Base-by-base conservation (phyloP, 2,888 invertebrate species). In the Dasysyrphus tricinctus region DNA sequence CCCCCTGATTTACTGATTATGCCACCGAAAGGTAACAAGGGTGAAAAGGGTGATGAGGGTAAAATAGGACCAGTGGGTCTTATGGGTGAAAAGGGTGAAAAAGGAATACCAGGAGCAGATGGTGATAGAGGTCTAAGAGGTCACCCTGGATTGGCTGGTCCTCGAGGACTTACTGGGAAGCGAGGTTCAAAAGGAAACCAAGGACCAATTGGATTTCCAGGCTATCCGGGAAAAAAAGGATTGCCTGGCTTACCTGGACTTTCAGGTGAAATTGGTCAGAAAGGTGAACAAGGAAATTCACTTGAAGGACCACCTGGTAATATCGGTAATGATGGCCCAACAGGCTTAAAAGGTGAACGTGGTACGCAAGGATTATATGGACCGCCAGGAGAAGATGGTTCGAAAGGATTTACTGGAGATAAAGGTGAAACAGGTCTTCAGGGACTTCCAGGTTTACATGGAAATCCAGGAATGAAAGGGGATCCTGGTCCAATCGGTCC, bases 61-160 rank as follows among this genome's bases (percentile, higher is more conserved):
- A 89, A 92, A 86, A 93, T 94, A 37, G 95, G 96, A 42, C 89
- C 92, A 59, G 92, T 93, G 67, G 96, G 96, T 54, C 92, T 91
- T 29, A 94, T 94, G 89, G 96, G 96, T 78, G 91, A 92, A 67
- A 95, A 94, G 91, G 95, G 96, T 65, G 93, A 94, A 1, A 91
- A 91, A 89, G 96, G 96, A 19, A 3, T 39, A 7, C 7, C 14
- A 89, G 96, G 96, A 78, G n/a, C 14, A n/a, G 3, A 54, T 14
- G 54, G 54, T 54, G n/a, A 54, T 11, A 93, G 96, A 88, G 97
- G 97, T 44, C 91, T 95, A 24, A 95, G 96, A 14, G 98, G 98
- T 51, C 94, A 94, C 1, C 94, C 96, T 88, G 98, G 98, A 75
- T 96, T 97, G 0, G 96, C 96, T 90, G 98, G 98, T 85, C 94